Evolutionary conservation across 2,113 vertebrate species (phyloP).

Genomic region (Glaucomys volans): DNA sequence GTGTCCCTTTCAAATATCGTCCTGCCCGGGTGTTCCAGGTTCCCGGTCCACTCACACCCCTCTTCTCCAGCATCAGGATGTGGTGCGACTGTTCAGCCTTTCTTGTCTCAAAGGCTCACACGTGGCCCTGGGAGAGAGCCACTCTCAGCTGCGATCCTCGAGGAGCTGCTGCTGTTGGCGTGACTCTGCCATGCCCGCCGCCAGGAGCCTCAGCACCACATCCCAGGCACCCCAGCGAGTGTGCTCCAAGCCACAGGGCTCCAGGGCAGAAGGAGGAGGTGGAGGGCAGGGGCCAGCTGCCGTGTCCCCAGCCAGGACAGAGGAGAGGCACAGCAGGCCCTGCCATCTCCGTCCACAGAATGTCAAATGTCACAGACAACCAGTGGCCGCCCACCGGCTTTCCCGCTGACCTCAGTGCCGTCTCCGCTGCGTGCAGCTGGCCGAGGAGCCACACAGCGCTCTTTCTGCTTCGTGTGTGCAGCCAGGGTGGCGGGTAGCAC

Average conservation of each 20-base stretch:
- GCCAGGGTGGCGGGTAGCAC: too few relatives aligned
- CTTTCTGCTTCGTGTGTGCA: neutral
- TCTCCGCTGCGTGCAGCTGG: too few relatives aligned
- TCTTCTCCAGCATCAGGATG: conserved; percentile 80
- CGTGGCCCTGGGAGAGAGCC: too few relatives aligned
- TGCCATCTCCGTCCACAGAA: too few relatives aligned
- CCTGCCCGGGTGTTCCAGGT: neutral
- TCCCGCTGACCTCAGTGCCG: neutral
- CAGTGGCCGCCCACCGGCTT: neutral
- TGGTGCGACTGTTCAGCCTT: conserved; percentile 60
- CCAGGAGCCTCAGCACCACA: neutral
- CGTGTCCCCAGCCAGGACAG: neutral
- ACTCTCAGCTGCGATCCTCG: too few relatives aligned
- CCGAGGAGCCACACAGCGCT: too few relatives aligned
- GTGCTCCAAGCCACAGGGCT: fast-evolving
- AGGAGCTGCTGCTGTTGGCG: neutral
- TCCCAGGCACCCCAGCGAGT: fast-evolving
- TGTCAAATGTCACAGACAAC: neutral
- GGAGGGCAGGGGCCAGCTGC: neutral
- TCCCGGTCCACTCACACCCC: conserved; percentile 7
- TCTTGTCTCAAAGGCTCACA: neutral
- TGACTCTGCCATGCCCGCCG: neutral
- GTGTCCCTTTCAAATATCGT: conserved; percentile 27
- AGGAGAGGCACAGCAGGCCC: neutral
- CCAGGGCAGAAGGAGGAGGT: neutral